These are phyloP conservation scores for Synanceia verrucosa DNA, from an alignment of 2,797 vertebrate genomes.

Conservation along the genomic window DNA sequence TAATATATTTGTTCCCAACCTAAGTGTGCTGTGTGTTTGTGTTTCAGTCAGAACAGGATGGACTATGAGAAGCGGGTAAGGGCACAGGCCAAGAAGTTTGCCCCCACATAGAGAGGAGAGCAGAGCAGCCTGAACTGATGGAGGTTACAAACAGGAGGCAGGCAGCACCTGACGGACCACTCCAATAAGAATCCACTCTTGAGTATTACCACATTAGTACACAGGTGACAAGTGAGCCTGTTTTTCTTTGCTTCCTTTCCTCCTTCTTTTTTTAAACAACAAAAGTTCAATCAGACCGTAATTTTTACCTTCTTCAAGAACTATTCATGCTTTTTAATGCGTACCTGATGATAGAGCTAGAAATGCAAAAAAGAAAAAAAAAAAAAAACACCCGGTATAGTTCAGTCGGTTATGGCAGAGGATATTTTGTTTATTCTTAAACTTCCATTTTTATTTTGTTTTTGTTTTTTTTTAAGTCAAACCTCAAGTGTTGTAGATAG, in stretches of 20 bases:
- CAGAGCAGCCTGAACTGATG: conserved; percentile 51
- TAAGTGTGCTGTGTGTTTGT: not conserved
- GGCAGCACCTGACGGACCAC: conserved; percentile 76
- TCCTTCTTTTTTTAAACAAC: conserved; percentile 22
- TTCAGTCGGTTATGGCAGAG: conserved; percentile 6
- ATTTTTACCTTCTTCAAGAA: conserved; percentile 49
- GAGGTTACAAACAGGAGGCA: conserved; percentile 40
- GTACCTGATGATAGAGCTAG: conserved; percentile 46
- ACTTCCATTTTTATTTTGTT: too few species aligned
- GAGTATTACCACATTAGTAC: conserved; percentile 58
- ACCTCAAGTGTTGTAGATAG: conserved; percentile 34
- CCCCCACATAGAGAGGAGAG: conserved; percentile 78
- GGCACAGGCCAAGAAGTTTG: conserved; percentile 86
- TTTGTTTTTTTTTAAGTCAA: conserved; percentile 36
- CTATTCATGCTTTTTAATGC: conserved; percentile 45
- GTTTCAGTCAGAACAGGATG: conserved; percentile 85
- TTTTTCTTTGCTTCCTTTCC: conserved; percentile 19
- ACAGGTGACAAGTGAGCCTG: conserved; percentile 45
- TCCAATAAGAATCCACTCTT: conserved; percentile 72
- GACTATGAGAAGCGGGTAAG: conserved; percentile 86
- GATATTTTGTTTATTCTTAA: conserved; percentile 13
- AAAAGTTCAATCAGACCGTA: conserved; percentile 26
- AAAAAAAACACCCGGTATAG: conserved; percentile 33
- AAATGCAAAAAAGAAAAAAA: too few species aligned
- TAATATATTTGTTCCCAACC: too few species aligned